Conservation (phyloP, 2,797 vertebrate species). For the Acanthis flammea region DNA sequence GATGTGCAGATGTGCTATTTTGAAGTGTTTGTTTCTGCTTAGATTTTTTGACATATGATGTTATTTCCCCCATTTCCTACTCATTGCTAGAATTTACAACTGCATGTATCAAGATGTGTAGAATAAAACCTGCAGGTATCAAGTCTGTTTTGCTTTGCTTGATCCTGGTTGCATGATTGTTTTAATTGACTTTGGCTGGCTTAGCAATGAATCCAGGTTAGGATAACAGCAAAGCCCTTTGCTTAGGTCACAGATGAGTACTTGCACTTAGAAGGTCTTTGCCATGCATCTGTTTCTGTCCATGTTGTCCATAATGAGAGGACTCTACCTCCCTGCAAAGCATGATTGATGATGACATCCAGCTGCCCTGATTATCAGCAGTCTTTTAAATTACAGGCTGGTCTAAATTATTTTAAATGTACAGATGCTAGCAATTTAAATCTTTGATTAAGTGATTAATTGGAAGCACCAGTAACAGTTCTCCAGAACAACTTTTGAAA, state of each 20-base stretch:
- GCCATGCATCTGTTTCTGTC: neutral
- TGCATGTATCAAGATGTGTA: neutral
- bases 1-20: neutral
- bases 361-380: neutral
- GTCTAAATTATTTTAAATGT: neutral
- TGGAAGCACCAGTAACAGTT: neutral
- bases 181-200: neutral
- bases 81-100: neutral
- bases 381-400: neutral
- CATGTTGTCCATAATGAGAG: neutral
- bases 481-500: neutral
- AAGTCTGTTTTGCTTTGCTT: neutral
- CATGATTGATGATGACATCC: neutral
- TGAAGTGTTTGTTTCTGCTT: neutral
- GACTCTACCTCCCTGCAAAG: neutral
- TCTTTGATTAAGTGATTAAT: neutral
- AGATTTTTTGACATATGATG: neutral
- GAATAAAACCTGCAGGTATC: neutral
- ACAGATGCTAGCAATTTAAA: neutral
- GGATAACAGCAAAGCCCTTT: neutral
- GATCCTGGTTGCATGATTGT: neutral
- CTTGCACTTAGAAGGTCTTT: neutral
- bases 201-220: neutral
- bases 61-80: fast-evolving
- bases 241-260: neutral